Evolutionary conservation across 2,888 invertebrate species (phyloP).

Genomic region (Nycteola revayana): DNA sequence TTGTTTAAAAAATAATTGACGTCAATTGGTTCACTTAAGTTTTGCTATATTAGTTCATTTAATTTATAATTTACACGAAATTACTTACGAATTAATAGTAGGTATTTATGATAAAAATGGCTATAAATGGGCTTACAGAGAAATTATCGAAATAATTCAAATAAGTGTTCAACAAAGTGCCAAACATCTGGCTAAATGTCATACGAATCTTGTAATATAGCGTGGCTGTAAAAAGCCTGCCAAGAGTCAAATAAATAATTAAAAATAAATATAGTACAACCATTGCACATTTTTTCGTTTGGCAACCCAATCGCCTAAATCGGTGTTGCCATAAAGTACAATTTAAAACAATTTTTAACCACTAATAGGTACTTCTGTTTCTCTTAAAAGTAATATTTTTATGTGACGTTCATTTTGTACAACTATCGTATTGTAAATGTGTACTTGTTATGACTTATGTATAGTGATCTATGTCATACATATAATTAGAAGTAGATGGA

Average conservation of each 20-base stretch:
- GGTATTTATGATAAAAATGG: conserved; percentile 16
- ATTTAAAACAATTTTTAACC: conserved; percentile 9
- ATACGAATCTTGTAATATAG: conserved; percentile 25
- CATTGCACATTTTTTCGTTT: conserved; percentile 10
- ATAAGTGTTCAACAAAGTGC: conserved; percentile 69
- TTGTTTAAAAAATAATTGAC: too few species aligned
- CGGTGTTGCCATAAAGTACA: conserved; percentile 4
- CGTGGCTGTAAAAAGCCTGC: conserved; percentile 23
- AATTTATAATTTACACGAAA: too few species aligned
- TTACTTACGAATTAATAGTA: conserved; percentile 1
- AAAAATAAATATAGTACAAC: background rate
- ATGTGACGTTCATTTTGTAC: conserved; percentile 17
- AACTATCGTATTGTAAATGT: conserved; percentile 20
- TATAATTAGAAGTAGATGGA: conserved; percentile 36
- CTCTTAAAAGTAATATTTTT: conserved; percentile 10
- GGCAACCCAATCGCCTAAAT: conserved; percentile 5
- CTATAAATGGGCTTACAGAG: conserved; percentile 26
- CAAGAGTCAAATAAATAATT: conserved; percentile 2
- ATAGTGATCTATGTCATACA: conserved; percentile 18
- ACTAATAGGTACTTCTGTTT: conserved; percentile 10
- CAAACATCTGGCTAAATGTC: conserved; percentile 57
- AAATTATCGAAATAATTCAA: conserved; percentile 18
- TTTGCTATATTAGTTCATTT: background rate
- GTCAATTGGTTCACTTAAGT: too few species aligned
- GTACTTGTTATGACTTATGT: conserved; percentile 24